Percentiles rank a stretch among this genome's conserved stretches.
Evolutionary conservation across 2,113 vertebrate genomes (phyloP).

Genomic region (Hyperopisus bebe): DNA sequence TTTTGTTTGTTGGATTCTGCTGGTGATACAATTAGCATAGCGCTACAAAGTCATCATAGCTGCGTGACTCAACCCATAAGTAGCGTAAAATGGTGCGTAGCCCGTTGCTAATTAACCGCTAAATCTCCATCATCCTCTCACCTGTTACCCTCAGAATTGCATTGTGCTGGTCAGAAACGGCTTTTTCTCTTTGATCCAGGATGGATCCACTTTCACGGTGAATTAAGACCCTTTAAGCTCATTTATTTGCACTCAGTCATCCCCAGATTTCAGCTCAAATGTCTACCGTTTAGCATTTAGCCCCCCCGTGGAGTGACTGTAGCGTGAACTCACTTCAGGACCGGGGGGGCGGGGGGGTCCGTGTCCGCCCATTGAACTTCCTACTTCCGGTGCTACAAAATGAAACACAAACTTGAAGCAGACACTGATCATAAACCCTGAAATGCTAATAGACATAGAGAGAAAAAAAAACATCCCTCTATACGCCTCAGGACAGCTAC

Average conservation of each 20-base stretch:
- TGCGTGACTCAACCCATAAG: background rate
- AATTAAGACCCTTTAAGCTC: background rate
- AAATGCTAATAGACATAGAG: background rate
- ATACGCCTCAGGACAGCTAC: background rate
- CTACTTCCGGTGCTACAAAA: background rate
- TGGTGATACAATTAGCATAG: background rate
- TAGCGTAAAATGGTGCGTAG: background rate
- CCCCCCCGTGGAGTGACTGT: background rate
- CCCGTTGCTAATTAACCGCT: background rate
- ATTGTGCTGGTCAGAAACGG: background rate
- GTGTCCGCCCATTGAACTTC: background rate
- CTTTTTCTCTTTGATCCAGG: background rate
- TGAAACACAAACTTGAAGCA: background rate
- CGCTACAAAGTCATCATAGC: background rate
- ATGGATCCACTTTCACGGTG: constrained; percentile 7
- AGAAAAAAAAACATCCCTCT: background rate
- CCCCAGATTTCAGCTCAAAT: background rate
- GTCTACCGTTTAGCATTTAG: background rate
- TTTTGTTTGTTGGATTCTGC: background rate
- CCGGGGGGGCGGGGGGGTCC: background rate
- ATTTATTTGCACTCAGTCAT: background rate
- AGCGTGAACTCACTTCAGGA: background rate
- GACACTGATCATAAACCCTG: background rate
- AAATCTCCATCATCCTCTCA: background rate
- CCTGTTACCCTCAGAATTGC: background rate